Conservation (phyloP, 2,888 invertebrate genomes). For the Coleophora flavipennella region DNA sequence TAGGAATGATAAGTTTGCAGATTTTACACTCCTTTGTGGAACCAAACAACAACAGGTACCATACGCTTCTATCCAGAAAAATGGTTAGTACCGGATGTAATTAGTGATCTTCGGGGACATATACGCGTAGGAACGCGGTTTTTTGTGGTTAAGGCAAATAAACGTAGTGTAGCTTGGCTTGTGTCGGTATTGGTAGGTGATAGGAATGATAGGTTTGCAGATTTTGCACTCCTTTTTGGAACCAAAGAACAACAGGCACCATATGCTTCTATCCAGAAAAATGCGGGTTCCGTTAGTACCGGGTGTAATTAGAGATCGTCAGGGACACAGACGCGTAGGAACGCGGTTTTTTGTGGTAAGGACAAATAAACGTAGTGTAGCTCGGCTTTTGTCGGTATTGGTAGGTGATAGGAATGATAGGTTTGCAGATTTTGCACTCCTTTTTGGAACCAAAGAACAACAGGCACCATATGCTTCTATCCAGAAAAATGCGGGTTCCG, state of each 20-base stretch:
- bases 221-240: neutral
- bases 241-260: too few species aligned
- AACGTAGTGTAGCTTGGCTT: neutral
- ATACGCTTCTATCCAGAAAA: too few species aligned
- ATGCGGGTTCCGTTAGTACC: slow-evolving; percentile 27
- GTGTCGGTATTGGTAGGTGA: too few species aligned
- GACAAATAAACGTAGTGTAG: neutral
- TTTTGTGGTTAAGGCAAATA: slow-evolving; percentile 1
- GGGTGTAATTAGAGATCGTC: slow-evolving; percentile 54
- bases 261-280: too few species aligned
- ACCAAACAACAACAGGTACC: too few species aligned
- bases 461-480: too few species aligned
- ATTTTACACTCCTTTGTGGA: neutral
- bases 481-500: slow-evolving; percentile 1
- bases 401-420: too few species aligned
- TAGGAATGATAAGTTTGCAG: neutral
- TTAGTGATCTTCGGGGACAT: slow-evolving; percentile 34
- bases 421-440: neutral
- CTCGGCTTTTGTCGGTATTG: too few species aligned
- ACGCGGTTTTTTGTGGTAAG: slow-evolving; percentile 7
- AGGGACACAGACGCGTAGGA: slow-evolving; percentile 6
- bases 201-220: too few species aligned
- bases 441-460: neutral
- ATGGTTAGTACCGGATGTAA: slow-evolving; percentile 42
- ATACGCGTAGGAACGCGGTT: slow-evolving; percentile 9